These are phyloP conservation scores for Nephotettix cincticeps DNA, from an alignment of 1,140 invertebrate genomes.

Conservation along the genomic window DNA sequence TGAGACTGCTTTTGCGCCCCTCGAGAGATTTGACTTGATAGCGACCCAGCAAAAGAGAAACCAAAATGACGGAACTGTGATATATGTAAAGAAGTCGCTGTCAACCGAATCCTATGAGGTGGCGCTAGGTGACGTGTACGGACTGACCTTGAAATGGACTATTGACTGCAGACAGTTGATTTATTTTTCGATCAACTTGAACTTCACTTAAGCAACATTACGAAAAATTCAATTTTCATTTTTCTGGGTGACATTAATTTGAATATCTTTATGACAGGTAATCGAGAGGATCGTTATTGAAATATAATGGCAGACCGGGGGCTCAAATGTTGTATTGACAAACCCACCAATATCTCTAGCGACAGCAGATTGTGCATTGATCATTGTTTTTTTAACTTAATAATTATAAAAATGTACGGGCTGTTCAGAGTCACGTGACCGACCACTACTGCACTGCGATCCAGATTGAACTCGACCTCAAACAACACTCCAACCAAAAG, in stretches of 20 bases:
- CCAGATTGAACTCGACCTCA: neutral
- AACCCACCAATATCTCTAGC: neutral
- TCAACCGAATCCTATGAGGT: neutral
- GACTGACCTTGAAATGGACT: too few species aligned
- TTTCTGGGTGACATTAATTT: neutral
- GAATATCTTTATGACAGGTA: neutral
- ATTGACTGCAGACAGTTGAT: too few species aligned
- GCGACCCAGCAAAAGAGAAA: neutral
- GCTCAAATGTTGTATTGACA: too few species aligned
- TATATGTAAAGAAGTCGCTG: neutral
- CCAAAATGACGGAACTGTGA: neutral
- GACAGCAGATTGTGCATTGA: neutral
- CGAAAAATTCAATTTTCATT: neutral
- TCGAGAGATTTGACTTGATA: neutral
- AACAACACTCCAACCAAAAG: neutral
- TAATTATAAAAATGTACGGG: neutral
- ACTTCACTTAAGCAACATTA: neutral
- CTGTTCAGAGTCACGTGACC: neutral
- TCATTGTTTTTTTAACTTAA: neutral
- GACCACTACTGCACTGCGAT: neutral
- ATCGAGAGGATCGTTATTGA: neutral
- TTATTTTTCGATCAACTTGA: neutral
- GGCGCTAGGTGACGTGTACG: neutral
- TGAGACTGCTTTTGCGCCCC: neutral
- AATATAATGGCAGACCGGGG: neutral